Conservation (phyloP, 2,113 vertebrate genomes). For the Catharus bicknelli region DNA sequence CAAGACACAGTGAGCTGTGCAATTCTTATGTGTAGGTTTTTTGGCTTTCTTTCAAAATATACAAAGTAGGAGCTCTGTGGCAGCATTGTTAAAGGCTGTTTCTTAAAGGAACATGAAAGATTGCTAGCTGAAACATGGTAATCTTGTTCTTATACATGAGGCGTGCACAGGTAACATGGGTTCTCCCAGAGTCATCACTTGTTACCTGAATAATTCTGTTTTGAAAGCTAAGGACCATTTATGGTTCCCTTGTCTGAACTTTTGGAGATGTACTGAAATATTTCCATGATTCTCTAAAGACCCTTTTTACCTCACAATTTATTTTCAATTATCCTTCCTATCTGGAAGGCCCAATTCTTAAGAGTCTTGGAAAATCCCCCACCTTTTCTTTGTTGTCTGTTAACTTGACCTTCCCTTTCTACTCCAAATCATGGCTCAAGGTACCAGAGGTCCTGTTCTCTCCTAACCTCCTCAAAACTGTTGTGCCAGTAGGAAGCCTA, state of each 20-base stretch:
- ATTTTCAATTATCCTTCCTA: neutral
- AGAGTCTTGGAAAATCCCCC: neutral
- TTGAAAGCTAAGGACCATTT: neutral
- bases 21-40: neutral
- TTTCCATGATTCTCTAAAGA: neutral
- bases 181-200: neutral
- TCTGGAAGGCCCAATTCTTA: neutral
- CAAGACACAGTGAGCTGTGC: neutral
- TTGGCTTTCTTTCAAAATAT: neutral
- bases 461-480: neutral
- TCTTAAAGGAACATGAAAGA: neutral
- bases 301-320: neutral
- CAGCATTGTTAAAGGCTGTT: neutral
- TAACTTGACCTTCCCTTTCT: neutral
- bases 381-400: rapidly evolving
- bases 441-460: neutral
- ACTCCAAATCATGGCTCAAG: neutral
- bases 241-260: neutral
- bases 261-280: neutral
- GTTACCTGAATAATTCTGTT: neutral
- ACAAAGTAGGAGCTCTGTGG: neutral
- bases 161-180: neutral
- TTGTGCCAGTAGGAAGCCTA: neutral
- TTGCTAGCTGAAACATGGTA: neutral
- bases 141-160: neutral